Evolutionary conservation across 23 tunicate species (phyloP), one percentile per base, ranked within the genome.

Genomic region (Styela plicata): DNA sequence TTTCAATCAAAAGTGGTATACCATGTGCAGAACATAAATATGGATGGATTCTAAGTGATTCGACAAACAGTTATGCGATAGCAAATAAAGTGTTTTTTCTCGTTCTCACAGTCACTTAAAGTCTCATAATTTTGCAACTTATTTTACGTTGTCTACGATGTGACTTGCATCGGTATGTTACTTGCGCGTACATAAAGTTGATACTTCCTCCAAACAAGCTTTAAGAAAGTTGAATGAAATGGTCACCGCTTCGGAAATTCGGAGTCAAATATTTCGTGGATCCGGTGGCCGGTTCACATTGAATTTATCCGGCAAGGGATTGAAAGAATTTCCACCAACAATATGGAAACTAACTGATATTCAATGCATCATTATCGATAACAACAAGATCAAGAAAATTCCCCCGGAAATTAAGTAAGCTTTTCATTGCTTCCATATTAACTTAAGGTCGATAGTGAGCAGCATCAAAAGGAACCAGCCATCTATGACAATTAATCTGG

Each of bases 231-330:
- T 7, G 7, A 17, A 66, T 17, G 71, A 25, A 71, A 71, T 71
- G 77, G 37, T 34, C 2, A 34, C 37, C 23, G 82, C 64, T 24
- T 82, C 63, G n/a, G 75, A 85, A 13, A 36, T 86, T 30, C 69
- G 84, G 63, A 32, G 36, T 36, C 70, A 68, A 61, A 19, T 82
- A 21, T 87, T 84, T 44, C 79, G 70, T 27, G 91, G 91, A 2
- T 68, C 91, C 24, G 82, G 91, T 3, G 91, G 91, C 23, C 79
- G 86, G 53, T 65, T 87, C 32, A 87, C 91, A 35, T 74, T 87
- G 64, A 74, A 87, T 76, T 62, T 87, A 33, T 82, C 91, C 21
- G 91, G 64, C 20, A 69, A 69, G 2, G 85, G 82, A 22, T 57
- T 87, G 68, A 80, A 76, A 71, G 85, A 68, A 33, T 23, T 87